A percentile compares a stretch with the other conserved stretches of the same genome.
These are phyloP conservation scores for Tapera naevia DNA, from an alignment of 2,797 vertebrate genomes.

Conservation along the genomic window DNA sequence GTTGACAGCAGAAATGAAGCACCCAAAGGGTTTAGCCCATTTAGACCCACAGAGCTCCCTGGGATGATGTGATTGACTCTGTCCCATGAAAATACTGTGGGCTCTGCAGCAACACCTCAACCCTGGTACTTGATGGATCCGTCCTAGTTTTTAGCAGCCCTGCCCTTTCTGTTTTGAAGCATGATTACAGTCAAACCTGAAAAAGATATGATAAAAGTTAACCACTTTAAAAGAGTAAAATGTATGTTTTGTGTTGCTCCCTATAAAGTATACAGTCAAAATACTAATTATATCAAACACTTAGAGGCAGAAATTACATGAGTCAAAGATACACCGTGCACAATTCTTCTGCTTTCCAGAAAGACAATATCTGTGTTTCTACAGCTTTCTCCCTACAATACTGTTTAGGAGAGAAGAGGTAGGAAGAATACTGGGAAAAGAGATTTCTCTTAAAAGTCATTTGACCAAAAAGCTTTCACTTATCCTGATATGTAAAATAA, in stretches of 20 bases:
- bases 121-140: background rate
- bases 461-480: background rate
- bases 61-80: background rate
- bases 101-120: background rate
- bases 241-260: background rate
- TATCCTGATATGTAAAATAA: background rate
- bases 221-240: background rate
- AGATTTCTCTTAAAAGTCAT: background rate
- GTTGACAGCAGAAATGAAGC: constrained; percentile 30
- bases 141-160: background rate
- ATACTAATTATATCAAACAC: background rate
- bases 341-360: background rate
- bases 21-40: background rate
- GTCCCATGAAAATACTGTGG: background rate
- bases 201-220: background rate
- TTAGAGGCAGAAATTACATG: background rate
- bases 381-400: background rate
- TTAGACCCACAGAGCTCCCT: background rate
- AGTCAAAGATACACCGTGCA: background rate
- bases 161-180: background rate
- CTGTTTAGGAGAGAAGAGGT: background rate
- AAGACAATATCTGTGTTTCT: background rate
- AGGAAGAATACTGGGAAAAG: background rate
- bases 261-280: background rate
- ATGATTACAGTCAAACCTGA: background rate